Evolutionary conservation across 2,113 vertebrate genomes (phyloP), one percentile per base, ranked within the genome.

Genomic region (Rhynchopsitta pachyrhyncha): DNA sequence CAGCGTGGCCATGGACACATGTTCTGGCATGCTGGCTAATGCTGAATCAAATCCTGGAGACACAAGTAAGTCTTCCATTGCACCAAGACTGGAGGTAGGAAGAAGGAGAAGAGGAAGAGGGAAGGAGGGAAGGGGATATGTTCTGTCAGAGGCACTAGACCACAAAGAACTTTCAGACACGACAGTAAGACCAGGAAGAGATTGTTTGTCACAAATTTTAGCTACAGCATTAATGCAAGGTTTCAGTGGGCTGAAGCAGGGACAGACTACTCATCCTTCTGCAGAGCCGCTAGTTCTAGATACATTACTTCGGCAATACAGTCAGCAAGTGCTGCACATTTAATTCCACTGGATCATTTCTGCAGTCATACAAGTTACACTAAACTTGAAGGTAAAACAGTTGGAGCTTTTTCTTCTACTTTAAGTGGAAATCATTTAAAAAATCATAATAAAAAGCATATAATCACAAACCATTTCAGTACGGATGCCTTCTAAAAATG

Each of bases 1-100:
- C 47, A 47, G 0, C 3, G n/a, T 75, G 66, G 20, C 23, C 29
- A 52, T 0, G 1, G 33, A 18, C 25, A 31, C 0, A 2, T 60
- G 20, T 66, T 57, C 69, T 52, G 49, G 60, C 31, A 35, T 7
- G 27, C 0, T 62, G 22, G 37, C 20, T 49, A 42, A 82, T 50
- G 41, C 9, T 22, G 25, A 73, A 17, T 53, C 50, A 92, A 35
- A 63, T 29, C 41, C 75, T 63, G 37, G 33, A 77, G 52, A 75
- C 49, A 70, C 8, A 67, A 63, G 19, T 31, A 63, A 78, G 16
- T 31, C n/a, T 59, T 75, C 49, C 42, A 85, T 13, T 44, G n/a
- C 19, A 75, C 27, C 29, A 64, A 15, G 24, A 82, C 27, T 29
- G 18, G 16, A 88, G 23, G 42, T 4, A 75, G 46, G 27, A 74